Evolutionary conservation across 2,797 vertebrate species (phyloP).

Genomic region (Lindbergichthys nudifrons): DNA sequence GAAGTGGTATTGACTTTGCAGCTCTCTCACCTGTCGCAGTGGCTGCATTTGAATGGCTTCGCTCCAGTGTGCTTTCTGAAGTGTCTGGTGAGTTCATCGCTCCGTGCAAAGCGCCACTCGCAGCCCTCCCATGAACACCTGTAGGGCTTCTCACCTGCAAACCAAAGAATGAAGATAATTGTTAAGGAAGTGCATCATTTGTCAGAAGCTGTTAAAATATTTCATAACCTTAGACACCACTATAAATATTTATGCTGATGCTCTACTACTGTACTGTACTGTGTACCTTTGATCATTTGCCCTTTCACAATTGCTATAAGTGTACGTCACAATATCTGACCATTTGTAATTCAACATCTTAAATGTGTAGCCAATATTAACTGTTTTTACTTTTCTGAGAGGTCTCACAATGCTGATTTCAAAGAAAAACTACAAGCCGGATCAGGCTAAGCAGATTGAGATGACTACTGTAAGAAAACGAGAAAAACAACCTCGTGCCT

Average conservation of each 20-base stretch:
- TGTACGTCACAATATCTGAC: background rate
- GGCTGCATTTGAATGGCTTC: conserved; percentile 98
- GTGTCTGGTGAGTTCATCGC: conserved; percentile 97
- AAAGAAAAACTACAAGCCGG: conserved; percentile 14
- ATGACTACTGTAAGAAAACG: conserved; percentile 40
- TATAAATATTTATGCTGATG: background rate
- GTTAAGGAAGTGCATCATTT: background rate
- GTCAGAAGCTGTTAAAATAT: background rate
- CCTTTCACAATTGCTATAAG: background rate
- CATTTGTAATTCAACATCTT: background rate
- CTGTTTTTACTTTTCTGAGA: background rate
- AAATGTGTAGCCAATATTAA: background rate
- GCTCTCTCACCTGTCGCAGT: conserved; percentile 93
- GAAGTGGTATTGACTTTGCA: background rate
- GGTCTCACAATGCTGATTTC: conserved; percentile 12
- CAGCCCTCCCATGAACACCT: conserved; percentile 99
- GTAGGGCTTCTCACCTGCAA: conserved; percentile 97
- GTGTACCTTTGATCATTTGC: background rate
- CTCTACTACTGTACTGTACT: too few species aligned
- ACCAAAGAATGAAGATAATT: conserved; percentile 7
- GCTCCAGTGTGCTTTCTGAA: conserved; percentile 99
- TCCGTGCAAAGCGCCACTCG: conserved; percentile 97
- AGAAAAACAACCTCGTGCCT: conserved; percentile 64
- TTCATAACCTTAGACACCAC: background rate
- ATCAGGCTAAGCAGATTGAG: conserved; percentile 37